Conservation (phyloP, 2,113 vertebrate species). For the Microtus richardsoni region DNA sequence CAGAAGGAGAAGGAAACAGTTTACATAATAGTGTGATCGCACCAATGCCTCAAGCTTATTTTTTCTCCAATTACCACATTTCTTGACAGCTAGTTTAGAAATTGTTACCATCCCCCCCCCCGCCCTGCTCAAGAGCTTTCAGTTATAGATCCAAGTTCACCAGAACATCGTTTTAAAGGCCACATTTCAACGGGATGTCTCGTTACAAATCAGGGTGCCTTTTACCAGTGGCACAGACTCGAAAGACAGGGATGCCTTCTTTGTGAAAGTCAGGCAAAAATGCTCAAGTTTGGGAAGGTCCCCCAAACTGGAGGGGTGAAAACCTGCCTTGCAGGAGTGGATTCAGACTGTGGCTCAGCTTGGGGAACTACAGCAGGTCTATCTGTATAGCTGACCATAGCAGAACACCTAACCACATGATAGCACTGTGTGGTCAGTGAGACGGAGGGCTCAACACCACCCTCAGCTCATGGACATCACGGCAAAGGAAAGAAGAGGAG, state of each 20-base stretch:
- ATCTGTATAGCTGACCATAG: not conserved
- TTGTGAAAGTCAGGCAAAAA: not conserved
- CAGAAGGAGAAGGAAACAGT: constrained; percentile 57
- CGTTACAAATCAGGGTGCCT: constrained; percentile 41
- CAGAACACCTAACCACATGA: not conserved
- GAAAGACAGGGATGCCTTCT: not conserved
- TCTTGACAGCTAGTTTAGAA: constrained; percentile 70
- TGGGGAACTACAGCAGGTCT: not conserved
- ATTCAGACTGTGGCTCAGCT: not conserved
- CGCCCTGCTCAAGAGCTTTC: constrained; percentile 41
- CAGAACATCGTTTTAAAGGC: constrained; percentile 49
- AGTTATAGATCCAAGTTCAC: constrained; percentile 57
- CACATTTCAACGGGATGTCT: constrained; percentile 32
- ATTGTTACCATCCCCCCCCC: constrained; percentile 7
- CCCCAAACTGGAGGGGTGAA: not conserved
- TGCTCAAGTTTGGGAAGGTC: not conserved
- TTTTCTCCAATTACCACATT: constrained; percentile 69
- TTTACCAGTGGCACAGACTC: not conserved
- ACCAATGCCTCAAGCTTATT: constrained; percentile 18
- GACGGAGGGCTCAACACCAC: not conserved
- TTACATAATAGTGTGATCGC: constrained; percentile 55
- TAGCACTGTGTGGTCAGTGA: not conserved
- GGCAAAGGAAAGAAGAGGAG: not conserved
- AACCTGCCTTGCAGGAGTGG: not conserved
- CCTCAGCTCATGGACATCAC: not conserved